Percentiles rank a stretch among this genome's conserved stretches.
Evolutionary conservation across 2,888 invertebrate genomes (phyloP).

Genomic region (Hirtodrosophila histrioides): DNA sequence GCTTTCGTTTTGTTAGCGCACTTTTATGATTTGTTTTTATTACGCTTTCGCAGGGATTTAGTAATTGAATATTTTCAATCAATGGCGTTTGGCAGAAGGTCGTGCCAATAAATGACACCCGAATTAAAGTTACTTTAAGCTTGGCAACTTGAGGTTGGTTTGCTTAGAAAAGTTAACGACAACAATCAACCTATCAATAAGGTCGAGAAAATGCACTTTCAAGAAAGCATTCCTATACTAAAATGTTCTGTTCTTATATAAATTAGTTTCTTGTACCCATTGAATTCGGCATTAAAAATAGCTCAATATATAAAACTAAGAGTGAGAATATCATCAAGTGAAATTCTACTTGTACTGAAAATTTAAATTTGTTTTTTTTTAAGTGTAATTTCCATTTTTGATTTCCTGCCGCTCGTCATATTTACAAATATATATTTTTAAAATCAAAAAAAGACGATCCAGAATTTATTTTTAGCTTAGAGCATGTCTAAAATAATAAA

Average conservation of each 20-base stretch:
- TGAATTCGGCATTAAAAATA: too few relatives aligned
- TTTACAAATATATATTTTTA: not conserved
- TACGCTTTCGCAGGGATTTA: conserved; percentile 46
- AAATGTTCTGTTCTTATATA: too few relatives aligned
- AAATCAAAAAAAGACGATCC: not conserved
- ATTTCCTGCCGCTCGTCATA: not conserved
- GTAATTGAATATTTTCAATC: conserved; percentile 26
- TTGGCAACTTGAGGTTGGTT: too few relatives aligned
- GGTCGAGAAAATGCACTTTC: too few relatives aligned
- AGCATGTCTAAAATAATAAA: too few relatives aligned
- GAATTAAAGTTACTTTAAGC: not conserved
- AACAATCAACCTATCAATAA: too few relatives aligned
- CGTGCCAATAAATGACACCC: not conserved
- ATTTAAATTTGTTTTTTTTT: not conserved
- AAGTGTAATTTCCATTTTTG: not conserved
- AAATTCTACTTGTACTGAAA: too few relatives aligned
- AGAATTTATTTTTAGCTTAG: conserved; percentile 33
- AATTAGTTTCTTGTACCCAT: too few relatives aligned
- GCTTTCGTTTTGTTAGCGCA: conserved; percentile 4
- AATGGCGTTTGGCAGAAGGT: conserved; percentile 17
- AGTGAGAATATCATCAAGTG: too few relatives aligned
- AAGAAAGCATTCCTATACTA: too few relatives aligned
- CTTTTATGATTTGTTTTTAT: conserved; percentile 60
- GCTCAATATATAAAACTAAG: too few relatives aligned
- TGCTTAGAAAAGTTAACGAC: too few relatives aligned